Percentiles rank a stretch among this genome's conserved stretches.
These are phyloP conservation scores for Clarias pachynema DNA, from an alignment of 2,797 vertebrate genomes.

Conservation along the genomic window DNA sequence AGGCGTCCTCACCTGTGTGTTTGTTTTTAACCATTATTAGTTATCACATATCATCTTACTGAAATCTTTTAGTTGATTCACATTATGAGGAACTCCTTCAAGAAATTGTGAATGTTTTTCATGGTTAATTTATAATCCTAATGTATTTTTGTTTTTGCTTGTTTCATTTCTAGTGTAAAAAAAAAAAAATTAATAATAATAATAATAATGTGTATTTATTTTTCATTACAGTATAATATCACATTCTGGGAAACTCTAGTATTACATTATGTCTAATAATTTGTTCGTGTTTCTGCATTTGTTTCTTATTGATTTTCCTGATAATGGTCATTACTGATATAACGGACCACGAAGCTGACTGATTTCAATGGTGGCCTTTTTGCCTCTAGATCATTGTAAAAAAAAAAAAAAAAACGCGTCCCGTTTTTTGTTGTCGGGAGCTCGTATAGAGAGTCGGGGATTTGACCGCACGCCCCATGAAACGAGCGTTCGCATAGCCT, in stretches of 20 bases:
- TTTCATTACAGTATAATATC: conserved; percentile 71
- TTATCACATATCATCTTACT: conserved; percentile 63
- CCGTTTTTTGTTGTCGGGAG: conserved; percentile 67
- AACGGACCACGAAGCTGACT: conserved; percentile 64
- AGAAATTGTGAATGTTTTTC: conserved; percentile 72
- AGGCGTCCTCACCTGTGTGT: conserved; percentile 23
- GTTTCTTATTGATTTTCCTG: conserved; percentile 60
- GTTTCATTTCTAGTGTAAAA: conserved; percentile 71
- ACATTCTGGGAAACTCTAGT: conserved; percentile 69
- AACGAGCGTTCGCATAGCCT: conserved; percentile 65
- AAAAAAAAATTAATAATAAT: conserved; percentile 41
- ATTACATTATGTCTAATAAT: conserved; percentile 65
- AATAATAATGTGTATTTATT: conserved; percentile 73
- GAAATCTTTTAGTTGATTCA: conserved; percentile 70
- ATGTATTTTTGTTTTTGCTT: conserved; percentile 62
- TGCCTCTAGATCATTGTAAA: conserved; percentile 73
- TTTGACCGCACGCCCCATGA: conserved; percentile 53
- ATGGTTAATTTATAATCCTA: conserved; percentile 81
- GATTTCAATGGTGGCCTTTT: conserved; percentile 69
- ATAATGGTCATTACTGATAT: conserved; percentile 58
- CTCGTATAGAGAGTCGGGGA: conserved; percentile 62
- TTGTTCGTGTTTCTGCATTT: conserved; percentile 60
- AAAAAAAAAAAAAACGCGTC: conserved; percentile 62
- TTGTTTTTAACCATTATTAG: conserved; percentile 53
- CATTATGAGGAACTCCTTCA: conserved; percentile 73